Base-by-base conservation (phyloP, 2,888 invertebrate genomes). In the Caenorhabditis angaria region DNA sequence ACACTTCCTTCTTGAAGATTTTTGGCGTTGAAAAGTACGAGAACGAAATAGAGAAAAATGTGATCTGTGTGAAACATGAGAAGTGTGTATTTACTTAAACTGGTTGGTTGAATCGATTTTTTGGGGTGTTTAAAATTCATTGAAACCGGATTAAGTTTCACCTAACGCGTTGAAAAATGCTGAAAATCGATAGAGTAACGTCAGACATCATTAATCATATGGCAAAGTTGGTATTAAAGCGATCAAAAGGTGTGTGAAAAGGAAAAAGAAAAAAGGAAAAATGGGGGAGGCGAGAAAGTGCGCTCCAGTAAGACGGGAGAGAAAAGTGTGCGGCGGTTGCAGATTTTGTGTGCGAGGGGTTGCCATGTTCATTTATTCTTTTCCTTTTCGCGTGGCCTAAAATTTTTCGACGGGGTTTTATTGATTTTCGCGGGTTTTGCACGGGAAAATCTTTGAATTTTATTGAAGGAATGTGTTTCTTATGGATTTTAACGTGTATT, bases 371-470 rank as follows among this genome's bases (percentile, higher is more conserved):
- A 47, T 58, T 58, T 58, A 22, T 47, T 25, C 47, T 35, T 58
- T 58, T 41, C 41, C 14, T 41, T 58, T 27, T 2, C 47, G n/a
- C 24, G 22, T 58, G 58, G 58, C 58, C 58, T 58, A 58, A 58
- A 58, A 41, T 20, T 47, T 24, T 58, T 57, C 35, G 32, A 2
- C 10, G 4, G 8, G n/a, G 27, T 12, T 56, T 56, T 3, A 50
- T 3, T 28, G 4, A 10, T 54, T 54, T 54, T 54, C 27, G 6
- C 4, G 27, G 24, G 2, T 24, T 28, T 54, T 54, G 25, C 22
- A n/a, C n/a, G 14, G 41, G 3, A 14, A 41, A 22, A 24, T 6
- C 6, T 50, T 50, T 24, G n/a, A 18, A 22, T 3, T 22, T 22
- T 22, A 22, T 3, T 22, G 22, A 22, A 50, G 54, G 35, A 51